Evolutionary conservation across 2,113 vertebrate genomes (phyloP), one percentile per base, ranked within the genome.

Genomic region (Uropsilus gracilis): DNA sequence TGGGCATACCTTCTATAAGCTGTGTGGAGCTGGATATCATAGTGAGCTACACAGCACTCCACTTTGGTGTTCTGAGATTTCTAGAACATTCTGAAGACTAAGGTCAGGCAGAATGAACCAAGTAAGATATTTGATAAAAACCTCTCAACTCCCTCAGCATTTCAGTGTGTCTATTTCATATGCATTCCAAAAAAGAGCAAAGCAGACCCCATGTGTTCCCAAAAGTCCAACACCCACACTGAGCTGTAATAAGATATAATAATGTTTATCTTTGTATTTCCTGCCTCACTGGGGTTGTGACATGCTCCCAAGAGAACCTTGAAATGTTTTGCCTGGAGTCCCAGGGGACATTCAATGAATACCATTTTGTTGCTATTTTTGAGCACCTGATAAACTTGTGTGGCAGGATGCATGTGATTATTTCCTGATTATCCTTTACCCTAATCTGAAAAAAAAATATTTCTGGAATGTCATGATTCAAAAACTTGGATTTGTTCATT

Each of bases 401-500:
- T 69, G 24, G 13, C 55, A 16, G 11, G 42, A 46, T 42, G 32
- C 24, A 28, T 5, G 4, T 20, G 20, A 46, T 7, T 82, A 63
- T 88, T 91, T 90, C 55, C 48, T 90, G 53, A 94, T 73, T 57
- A 69, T 63, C 80, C 75, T 86, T 59, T 61, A 63, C 17, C 48
- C 37, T 82, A 6, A 78, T 44, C 63, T 78, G 69, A 90, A 69
- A 69, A 10, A 50, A 50, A 64, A 73, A 8, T 28, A 44, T 42
- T 81, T 73, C 81, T 73, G 16, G 7, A 44, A 83, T 44, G 84
- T 28, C 34, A 80, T 84, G 28, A 86, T 66, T 89, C 26, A 84
- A 34, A 44, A 37, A 44, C n/a, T 50, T 66, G 46, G 11, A 46
- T 73, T 59, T 68, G 26, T 24, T 39, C 28, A 37, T 64, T 82